Base-by-base conservation (phyloP, 2,888 invertebrate species). In the Epistrophe eligans region DNA sequence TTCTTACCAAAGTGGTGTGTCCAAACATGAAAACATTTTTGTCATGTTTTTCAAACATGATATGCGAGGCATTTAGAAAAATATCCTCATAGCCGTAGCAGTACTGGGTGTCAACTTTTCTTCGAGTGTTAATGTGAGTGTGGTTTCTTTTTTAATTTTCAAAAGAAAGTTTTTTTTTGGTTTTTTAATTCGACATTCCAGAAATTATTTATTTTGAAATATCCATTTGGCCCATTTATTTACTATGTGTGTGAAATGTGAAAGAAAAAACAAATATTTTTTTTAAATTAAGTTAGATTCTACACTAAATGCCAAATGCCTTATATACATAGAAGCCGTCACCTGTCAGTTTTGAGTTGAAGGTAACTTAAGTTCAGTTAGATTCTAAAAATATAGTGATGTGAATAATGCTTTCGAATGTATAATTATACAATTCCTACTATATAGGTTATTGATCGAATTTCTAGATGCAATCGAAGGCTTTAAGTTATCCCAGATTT, bases 11-110 rank as follows among this genome's bases (percentile, higher is more conserved):
- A 77, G 83, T 87, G 64, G 85, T 82, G 85, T 82, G 73, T 71
- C 83, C 52, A 87, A 87, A 87, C 87, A 87, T 87, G 87, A 87
- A 87, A 87, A 87, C 83, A 87, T 60, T 87, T 72, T 83, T 83
- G 83, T 87, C 87, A 83, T 87, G 87, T 87, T 87, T 87, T 87
- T 83, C 60, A 79, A 87, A 87, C 87, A 87, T 83, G 87, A 87
- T 62, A 43, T 55, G n/a, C n/a, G 38, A 70, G 55, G 70, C 40
- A 55, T 83, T 83, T 74, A 35, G 55, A 83, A 66, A 60, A 43
- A 62, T 55, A 79, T 62, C 70, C 71, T 79, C 82, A 74, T 64
- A 64, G 73, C 57, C 71, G 77, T 57, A 71, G 72, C 57, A 66
- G 58, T 52, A 79, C 55, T 66, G 50, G 64, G 24, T 66, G 72